Conservation (phyloP, 2,888 invertebrate species). For the Saturnia pavonia region DNA sequence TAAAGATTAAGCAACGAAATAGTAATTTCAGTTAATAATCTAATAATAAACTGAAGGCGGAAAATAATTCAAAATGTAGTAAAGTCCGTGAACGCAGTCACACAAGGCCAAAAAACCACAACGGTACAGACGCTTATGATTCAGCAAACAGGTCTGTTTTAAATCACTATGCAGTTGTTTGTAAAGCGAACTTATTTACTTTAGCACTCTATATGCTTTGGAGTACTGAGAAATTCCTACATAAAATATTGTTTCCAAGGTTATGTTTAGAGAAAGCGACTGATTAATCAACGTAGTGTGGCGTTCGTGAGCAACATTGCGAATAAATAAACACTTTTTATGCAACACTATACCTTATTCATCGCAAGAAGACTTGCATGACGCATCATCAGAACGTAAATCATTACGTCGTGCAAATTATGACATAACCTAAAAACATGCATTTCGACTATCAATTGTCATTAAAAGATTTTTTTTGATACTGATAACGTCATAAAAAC, state of each 20-base stretch:
- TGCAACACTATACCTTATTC: no score
- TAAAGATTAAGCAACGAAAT: no score
- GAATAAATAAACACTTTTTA: not conserved
- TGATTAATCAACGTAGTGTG: not conserved
- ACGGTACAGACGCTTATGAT: conserved; percentile 31
- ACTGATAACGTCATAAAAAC: no score
- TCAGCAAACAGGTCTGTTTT: conserved; percentile 42
- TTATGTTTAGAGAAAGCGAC: conserved; percentile 17
- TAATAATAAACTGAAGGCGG: not conserved
- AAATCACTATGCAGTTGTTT: conserved; percentile 48
- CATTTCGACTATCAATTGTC: no score
- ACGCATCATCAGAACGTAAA: no score
- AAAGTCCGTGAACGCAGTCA: not conserved
- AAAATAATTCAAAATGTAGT: not conserved
- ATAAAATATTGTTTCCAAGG: conserved; percentile 18
- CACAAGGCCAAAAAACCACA: conserved; percentile 14
- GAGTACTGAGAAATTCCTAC: conserved; percentile 21
- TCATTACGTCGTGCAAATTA: no score
- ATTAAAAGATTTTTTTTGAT: no score
- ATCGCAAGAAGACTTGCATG: no score
- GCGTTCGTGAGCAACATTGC: not conserved
- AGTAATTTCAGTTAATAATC: no score
- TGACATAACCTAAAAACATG: no score
- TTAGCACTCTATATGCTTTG: conserved; percentile 29
- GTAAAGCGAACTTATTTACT: conserved; percentile 31